Evolutionary conservation across 2,888 invertebrate species (phyloP), one percentile per base, ranked within the genome.

Genomic region (Monochamus alternatus): DNA sequence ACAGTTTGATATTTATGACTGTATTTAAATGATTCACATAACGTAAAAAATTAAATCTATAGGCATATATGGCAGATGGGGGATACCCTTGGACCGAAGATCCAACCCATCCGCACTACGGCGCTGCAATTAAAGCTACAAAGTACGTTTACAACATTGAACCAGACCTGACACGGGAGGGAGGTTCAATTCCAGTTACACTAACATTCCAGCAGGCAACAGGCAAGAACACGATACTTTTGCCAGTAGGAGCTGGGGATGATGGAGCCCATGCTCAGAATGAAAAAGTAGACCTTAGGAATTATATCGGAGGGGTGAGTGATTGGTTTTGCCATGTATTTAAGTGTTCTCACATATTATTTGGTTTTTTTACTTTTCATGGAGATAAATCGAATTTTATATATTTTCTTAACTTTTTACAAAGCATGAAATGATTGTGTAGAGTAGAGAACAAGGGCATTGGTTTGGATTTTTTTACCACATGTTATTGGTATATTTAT

Each of bases 211-310:
- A 96, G 90, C 95, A 98, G 89, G 94, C 95, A 9, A 97, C 97
- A 74, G 95, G 95, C 0, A 96, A 96, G 87, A 98, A 97, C 90
- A 98, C 98, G 66, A 92, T 99, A 86, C 91, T 99, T 79, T 91
- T 99, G 81, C 99, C 99, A 2, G 95, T 99, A 88, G 99, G 99
- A 66, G 94, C 96, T 65, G 95, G 95, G 76, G 98, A 99, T 89
- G 99, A 99, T 89, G 98, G 98, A 84, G 98, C 99, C 77, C 99
- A 99, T 91, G 98, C 98, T 22, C 97, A 99, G 90, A 99, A 99
- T 90, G 99, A 99, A 90, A 99, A 99, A 89, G 91, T 99, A 83
- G 95, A 98, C 90, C 91, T 95, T 76, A 92, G 93, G 81, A 98
- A 98, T 90, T 98, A 98, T 86, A 95, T 98, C 81, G 94, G 97